Evolutionary conservation across 2,888 invertebrate species (phyloP).

Genomic region (Escarpia spicata): DNA sequence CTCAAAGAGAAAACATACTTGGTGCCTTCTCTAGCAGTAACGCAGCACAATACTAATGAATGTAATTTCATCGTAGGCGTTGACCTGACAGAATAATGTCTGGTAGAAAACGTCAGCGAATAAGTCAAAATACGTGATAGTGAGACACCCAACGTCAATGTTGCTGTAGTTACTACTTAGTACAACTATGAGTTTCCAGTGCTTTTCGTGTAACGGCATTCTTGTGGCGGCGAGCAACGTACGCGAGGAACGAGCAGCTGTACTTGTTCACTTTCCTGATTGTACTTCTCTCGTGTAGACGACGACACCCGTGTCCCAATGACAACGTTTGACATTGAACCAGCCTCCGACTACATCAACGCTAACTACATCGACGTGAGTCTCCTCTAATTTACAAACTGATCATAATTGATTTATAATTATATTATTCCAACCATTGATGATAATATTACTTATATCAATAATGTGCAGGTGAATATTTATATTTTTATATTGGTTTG

Average conservation of each 20-base stretch:
- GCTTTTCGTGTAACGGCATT: too few species aligned
- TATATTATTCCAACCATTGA: background rate
- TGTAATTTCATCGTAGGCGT: too few species aligned
- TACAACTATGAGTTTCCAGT: too few species aligned
- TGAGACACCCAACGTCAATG: too few species aligned
- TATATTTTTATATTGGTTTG: too few species aligned
- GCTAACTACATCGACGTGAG: conserved; percentile 4
- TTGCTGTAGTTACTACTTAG: too few species aligned
- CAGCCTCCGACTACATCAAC: background rate
- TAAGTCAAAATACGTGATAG: too few species aligned
- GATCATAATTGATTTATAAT: too few species aligned
- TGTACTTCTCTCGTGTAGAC: background rate
- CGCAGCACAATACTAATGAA: too few species aligned
- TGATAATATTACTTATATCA: background rate
- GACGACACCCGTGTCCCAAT: background rate
- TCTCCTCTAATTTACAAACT: background rate
- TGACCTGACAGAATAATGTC: too few species aligned
- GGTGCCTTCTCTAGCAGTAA: background rate
- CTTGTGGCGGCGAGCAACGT: background rate
- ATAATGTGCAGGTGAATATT: too few species aligned
- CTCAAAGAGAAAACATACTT: background rate
- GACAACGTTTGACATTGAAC: background rate
- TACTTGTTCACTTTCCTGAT: background rate
- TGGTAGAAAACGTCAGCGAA: too few species aligned
- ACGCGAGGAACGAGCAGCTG: background rate